These are phyloP conservation scores for Chydorus sphaericus DNA, from an alignment of 2,888 invertebrate species.

Conservation along the genomic window DNA sequence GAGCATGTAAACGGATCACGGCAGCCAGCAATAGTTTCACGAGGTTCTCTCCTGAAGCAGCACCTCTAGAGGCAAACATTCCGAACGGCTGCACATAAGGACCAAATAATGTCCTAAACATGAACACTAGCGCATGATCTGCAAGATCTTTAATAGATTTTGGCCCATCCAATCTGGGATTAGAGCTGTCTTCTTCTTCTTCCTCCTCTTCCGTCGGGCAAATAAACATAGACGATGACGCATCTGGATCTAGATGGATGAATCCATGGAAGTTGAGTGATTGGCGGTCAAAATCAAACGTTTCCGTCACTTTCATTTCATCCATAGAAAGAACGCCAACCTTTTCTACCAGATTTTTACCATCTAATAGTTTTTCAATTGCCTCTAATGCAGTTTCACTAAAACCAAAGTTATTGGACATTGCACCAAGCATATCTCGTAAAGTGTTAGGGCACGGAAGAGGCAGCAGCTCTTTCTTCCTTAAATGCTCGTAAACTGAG, in stretches of 20 bases:
- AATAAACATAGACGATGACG: too few species aligned
- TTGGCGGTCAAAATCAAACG: slow-evolving; percentile 6
- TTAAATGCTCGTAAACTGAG: slow-evolving; percentile 12
- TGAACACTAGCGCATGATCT: slow-evolving; percentile 23
- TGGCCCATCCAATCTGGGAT: too few species aligned
- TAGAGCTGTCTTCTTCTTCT: too few species aligned
- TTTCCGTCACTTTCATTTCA: slow-evolving; percentile 14
- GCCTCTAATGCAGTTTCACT: slow-evolving; percentile 8
- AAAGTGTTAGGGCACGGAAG: slow-evolving; percentile 12
- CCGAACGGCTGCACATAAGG: slow-evolving; percentile 22
- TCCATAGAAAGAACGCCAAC: slow-evolving; percentile 14
- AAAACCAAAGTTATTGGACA: slow-evolving; percentile 15
- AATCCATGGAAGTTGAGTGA: slow-evolving; percentile 13
- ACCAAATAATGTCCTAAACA: slow-evolving; percentile 21
- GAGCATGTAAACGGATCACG: slow-evolving; percentile 18
- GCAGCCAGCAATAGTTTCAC: slow-evolving; percentile 21
- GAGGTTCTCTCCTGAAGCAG: slow-evolving; percentile 18
- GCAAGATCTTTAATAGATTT: too few species aligned
- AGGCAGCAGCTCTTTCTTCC: slow-evolving; percentile 13
- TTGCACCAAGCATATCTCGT: slow-evolving; percentile 1
- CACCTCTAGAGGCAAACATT: slow-evolving; percentile 21
- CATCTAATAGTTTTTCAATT: slow-evolving; percentile 3
- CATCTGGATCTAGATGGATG: slow-evolving; percentile 11
- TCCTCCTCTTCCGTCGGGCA: not conserved
- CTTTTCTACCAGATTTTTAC: slow-evolving; percentile 2